These are phyloP conservation scores for Drosophila mulleri DNA, from an alignment of 2,888 invertebrate species.

Conservation along the genomic window DNA sequence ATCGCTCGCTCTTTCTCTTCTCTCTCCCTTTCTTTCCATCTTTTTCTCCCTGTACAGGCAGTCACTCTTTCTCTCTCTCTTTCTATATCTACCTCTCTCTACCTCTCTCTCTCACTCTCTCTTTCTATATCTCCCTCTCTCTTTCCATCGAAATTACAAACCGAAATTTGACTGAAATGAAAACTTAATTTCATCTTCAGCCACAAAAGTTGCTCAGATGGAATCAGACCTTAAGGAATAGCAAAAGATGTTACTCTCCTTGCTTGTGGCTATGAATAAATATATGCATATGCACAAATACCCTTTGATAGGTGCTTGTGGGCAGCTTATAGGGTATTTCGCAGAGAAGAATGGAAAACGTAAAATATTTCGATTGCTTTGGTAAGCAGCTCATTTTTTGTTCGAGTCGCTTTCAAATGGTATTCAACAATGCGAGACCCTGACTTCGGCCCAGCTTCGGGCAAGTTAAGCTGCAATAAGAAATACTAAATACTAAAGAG, in stretches of 20 bases:
- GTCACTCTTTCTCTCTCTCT: no score
- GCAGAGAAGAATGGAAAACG: background rate
- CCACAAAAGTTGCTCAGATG: background rate
- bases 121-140: background rate
- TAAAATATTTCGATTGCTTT: slow-evolving; percentile 16
- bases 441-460: slow-evolving; percentile 6
- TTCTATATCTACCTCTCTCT: background rate
- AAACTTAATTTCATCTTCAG: background rate
- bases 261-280: no score
- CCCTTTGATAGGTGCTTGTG: background rate
- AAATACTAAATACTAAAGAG: slow-evolving; percentile 27
- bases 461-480: slow-evolving; percentile 54
- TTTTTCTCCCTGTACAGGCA: background rate
- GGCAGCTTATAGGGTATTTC: slow-evolving; percentile 9
- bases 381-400: slow-evolving; percentile 1
- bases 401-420: background rate
- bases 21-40: no score
- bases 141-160: background rate
- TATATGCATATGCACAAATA: background rate
- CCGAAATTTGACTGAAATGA: background rate
- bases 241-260: background rate
- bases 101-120: background rate
- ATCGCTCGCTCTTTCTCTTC: background rate
- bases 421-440: slow-evolving; percentile 9
- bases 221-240: background rate